These are phyloP conservation scores for Hirudinaria manillensis DNA, from an alignment of 2,888 invertebrate species.

Conservation along the genomic window DNA sequence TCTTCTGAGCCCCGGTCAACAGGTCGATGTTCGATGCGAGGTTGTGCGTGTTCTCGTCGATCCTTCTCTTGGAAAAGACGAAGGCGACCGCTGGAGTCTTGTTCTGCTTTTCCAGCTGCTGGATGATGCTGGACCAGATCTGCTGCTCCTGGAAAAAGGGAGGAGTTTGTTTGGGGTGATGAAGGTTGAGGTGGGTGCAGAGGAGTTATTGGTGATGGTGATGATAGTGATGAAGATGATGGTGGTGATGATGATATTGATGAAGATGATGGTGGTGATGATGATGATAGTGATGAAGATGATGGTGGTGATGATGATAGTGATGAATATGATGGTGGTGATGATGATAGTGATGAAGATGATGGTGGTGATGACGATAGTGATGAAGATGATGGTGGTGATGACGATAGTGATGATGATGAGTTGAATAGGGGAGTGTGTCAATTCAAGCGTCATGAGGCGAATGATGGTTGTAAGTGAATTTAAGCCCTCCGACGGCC, in stretches of 20 bases:
- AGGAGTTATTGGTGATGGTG: background rate
- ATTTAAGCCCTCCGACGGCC: no score
- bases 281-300: background rate
- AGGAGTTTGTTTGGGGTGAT: background rate
- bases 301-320: no score
- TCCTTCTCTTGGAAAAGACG: constrained; percentile 78
- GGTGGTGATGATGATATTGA: background rate
- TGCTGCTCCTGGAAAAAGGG: constrained; percentile 59
- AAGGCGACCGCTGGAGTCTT: constrained; percentile 90
- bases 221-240: no score
- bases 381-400: no score
- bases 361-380: no score
- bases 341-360: no score
- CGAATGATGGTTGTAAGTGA: no score
- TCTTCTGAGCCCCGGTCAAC: constrained; percentile 76
- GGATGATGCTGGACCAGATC: constrained; percentile 59
- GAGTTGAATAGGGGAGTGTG: no score
- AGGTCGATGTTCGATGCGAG: constrained; percentile 62
- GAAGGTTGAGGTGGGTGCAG: background rate
- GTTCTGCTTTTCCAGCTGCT: constrained; percentile 72
- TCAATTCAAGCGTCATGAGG: no score
- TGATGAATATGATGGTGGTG: no score
- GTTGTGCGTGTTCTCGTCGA: constrained; percentile 66
- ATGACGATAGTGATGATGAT: no score
- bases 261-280: background rate